Evolutionary conservation across 2,113 vertebrate genomes (phyloP), one percentile per base, ranked within the genome.

Genomic region (Hepsetus odoe): DNA sequence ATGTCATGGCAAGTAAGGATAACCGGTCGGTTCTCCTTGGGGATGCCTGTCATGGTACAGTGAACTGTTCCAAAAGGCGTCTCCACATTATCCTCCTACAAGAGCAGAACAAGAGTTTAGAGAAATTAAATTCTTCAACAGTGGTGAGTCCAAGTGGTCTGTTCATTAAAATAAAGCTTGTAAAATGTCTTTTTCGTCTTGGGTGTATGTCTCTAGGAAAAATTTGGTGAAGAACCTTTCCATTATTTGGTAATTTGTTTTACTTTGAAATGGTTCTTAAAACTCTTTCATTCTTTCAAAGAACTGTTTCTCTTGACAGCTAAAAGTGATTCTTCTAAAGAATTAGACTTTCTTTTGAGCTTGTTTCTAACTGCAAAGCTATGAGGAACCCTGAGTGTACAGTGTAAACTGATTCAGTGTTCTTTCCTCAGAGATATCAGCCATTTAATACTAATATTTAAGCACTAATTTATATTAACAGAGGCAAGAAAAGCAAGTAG

Each of bases 1-100:
- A 98, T 93, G 85, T 99, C 97, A 0, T 97, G 97, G 89, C 95
- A 96, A 0, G 97, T 99, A 66, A 99, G 91, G 87, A 99, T 96
- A 80, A 92, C 92, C 0, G 97, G 97, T 0, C 94, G 91, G 82
- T 93, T 96, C 14, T 91, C 90, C 76, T 87, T 91, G 0, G 90
- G 90, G 0, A 91, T 92, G 28, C 97, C 96, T 3, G 90, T 93
- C 89, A 99, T 91, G 1, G 94, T 93, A 91, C 98, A 95, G 20
- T 95, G 95, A 72, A 99, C 82, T 0, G 90, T 92, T 33, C 97
- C 97, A 6, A 94, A 94, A n/a, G 92, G 85, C 0, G 96, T 98
- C 83, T 99, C 97, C 5, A 99, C 90, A 68, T 95, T 91, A 69
- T 97, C 95, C 82, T 98, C 96, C 97, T 99, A 80, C 0, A 81